Evolutionary conservation across 2,113 vertebrate genomes (phyloP), one percentile per base, ranked within the genome.

Genomic region (Callorhinus ursinus): DNA sequence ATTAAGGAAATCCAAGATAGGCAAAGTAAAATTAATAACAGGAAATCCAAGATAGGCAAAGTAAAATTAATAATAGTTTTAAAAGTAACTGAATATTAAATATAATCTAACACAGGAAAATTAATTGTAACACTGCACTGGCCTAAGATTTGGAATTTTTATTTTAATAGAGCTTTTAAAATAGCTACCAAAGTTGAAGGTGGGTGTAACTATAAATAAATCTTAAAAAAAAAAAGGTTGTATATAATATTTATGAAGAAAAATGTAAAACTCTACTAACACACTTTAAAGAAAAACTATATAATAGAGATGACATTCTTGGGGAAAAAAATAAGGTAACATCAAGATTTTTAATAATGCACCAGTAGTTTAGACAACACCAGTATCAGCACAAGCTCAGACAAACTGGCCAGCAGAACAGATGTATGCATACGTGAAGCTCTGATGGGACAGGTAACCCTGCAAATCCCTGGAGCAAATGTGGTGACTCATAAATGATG

Each of bases 181-280:
- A 81, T 67, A 87, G 42, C 42, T 33, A 76, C 14, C 24, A 76
- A 53, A 71, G 7, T 19, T 79, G 11, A 1, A 26, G 15, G 16
- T 88, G 9, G 3, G 22, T 42, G 1, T 71, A 79, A 14, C 18
- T 65, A 79, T 33, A 77, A 96, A 36, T 26, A 55, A 86, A 88
- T 46, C 14, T 90, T 13, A 63, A 46, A 51, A 53, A 46, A 77
- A 77, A 55, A n/a, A 71, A 13, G 31, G 13, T 12, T 67, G 42
- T 57, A 93, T 61, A 71, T 19, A 87, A 33, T 3, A 31, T 93
- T 90, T 36, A 79, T 83, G 18, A 93, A 79, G 82, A 93, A 89
- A 90, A 87, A 42, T 14, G 86, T 42, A 77, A 72, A 87, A 93
- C 33, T 81, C 28, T 96, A 92, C 31, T 71, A 46, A 89, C 81